Evolutionary conservation across 2,113 vertebrate species (phyloP), one percentile per base, ranked within the genome.

Genomic region (Neodontobutis hainanensis): DNA sequence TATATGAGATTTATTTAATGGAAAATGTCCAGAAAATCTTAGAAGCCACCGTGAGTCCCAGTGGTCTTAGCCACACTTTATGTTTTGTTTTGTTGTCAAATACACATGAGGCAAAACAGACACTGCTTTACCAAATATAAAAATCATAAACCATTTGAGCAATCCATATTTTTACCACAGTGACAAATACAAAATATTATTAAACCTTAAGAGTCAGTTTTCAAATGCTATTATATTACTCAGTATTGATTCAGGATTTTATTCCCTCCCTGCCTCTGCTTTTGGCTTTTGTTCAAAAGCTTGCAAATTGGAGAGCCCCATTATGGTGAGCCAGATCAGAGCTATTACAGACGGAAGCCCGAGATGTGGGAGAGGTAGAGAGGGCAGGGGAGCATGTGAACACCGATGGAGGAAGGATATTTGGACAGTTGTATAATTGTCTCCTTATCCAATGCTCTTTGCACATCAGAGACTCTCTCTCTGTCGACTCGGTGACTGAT

Each of bases 371-470:
- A 56, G 53, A 48, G 27, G 68, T 16, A 34, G 51, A 65, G 64
- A 5, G 36, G 61, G 47, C 35, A 60, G 47, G 52, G 6, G 35
- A 80, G 61, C 11, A n/a, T 51, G 44, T 49, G 62, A 58, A 78
- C 61, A 53, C 67, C 78, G 70, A 83, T 46, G 51, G 65, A 82
- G 44, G 46, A 50, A 49, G 81, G 64, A 63, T 72, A 75, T 86
- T 84, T 83, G 83, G 85, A 87, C 80, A 87, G 76, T 76, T 74
- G 53, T 83, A 78, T 86, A 89, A 89, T 87, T 86, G 86, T 84
- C 82, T 90, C 68, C 68, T 81, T 82, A 84, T 79, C 69, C 67
- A 70, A 45, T 74, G 74, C 67, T 79, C 68, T 78, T 53, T 63
- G 60, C 71, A 69, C 83, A 75, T 80, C 85, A 81, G 53, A 77